Base-by-base conservation (phyloP, 2,888 invertebrate genomes). In the Mechanitis mazaeus region DNA sequence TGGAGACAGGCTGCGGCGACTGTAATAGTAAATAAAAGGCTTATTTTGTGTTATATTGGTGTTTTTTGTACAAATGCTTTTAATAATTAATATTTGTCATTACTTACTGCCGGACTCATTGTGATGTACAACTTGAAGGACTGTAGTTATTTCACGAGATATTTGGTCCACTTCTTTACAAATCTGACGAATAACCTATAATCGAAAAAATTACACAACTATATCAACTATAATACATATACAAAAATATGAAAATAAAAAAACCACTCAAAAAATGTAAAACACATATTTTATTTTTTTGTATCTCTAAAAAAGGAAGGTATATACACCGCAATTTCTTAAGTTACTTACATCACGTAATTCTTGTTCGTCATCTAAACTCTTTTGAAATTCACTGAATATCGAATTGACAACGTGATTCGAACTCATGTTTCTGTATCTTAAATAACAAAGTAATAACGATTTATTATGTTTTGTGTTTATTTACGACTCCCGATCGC, bases 41-140 rank as follows among this genome's bases (percentile, higher is more conserved):
- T 50, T 9, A 31, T 42, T 42, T 42, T 38, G 20, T 20, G 2
- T 28, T 20, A 31, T 31, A 31, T 31, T 31, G 50, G 9, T 31
- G 28, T 50, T 28, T 2, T 50, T 6, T 28, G 7, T 3, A 50
- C 3, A 50, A 28, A 20, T 50, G 28, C 28, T 20, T 20, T 50
- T 31, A 31, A 31, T 31, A 6, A 31, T 31, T 50, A 28, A 28
- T 50, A 7, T 20, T 2, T 2, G 1, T 5, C 5, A 50, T 50
- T 28, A 89, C 91, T 91, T 86, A 94, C 96, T 93, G 76, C 93
- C 93, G 69, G 92, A 91, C 61, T 93, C 90, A 67, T 92, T 92
- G 69, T 94, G 94, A 75, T 98, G 97, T 67, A 97, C 96, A 33
- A 94, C 91, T 89, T 97, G 97, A 42, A 97, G 85, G 31, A 92